Base-by-base conservation (phyloP, 2,888 invertebrate genomes). In the Scaptomyza parva region DNA sequence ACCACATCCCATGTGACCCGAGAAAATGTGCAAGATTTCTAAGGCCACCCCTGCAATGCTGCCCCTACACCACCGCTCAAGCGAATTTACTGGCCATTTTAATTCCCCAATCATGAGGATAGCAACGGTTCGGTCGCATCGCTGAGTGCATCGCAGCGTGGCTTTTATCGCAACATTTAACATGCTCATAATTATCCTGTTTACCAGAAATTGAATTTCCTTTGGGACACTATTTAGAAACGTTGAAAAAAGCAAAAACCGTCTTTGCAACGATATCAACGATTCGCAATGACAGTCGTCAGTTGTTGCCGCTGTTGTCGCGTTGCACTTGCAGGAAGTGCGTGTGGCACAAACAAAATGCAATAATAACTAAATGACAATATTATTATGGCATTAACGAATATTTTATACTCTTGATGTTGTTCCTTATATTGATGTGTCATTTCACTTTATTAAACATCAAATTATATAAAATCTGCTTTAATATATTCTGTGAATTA, bases 91-190 rank as follows among this genome's bases (percentile, higher is more conserved):
- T 73, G 69, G 47, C 67, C 51, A 75, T 70, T 65, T 79, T 85
- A 88, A 85, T 88, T 76, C 84, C 88, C 86, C 81, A 88, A 85
- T 88, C 88, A 86, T 88, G 76, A 62, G 58, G 55, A 66, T 71
- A 53, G 58, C 43, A 74, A 61, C 55, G 61, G 22, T 54, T 37
- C 22, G 58, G 39, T 60, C 14, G 33, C 14, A 48, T n/a, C 37
- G 48, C 58, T 41, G 48, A 66, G 66, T 76, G 86, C 88, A 86
- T 66, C 80, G 75, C 84, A 84, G 88, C 86, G 86, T 86, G 87
- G 84, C 76, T 86, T 88, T 86, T 86, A 88, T 88, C 86, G 86
- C 85, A 76, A 88, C 88, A 86, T 88, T 86, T 87, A 88, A 87
- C 86, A 82, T 80, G 88, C 80, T 88, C 86, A 88, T 86, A 88